Evolutionary conservation across 2,888 invertebrate genomes (phyloP).

Genomic region (Hydroisotoma schaefferi): DNA sequence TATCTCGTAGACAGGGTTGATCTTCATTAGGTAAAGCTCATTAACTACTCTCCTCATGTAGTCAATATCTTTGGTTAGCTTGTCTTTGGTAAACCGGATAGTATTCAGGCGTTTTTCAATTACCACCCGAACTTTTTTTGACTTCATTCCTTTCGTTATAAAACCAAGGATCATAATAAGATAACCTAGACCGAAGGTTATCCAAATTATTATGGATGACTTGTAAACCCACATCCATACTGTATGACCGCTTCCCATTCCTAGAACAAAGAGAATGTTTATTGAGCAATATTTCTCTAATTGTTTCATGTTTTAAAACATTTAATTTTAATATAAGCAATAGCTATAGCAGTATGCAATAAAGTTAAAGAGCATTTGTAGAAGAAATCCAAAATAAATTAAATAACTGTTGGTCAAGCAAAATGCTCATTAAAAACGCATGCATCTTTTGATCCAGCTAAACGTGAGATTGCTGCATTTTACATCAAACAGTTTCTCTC

Average conservation of each 20-base stretch:
- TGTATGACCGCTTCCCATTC: constrained; percentile 46
- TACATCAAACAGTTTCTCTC: no score
- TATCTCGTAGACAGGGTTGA: constrained; percentile 56
- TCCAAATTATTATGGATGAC: constrained; percentile 79
- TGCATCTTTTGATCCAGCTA: no score
- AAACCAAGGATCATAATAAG: constrained; percentile 85
- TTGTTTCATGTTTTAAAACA: neutral
- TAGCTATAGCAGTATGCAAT: neutral
- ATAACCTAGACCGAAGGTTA: constrained; percentile 86
- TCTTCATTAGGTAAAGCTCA: constrained; percentile 75
- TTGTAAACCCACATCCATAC: constrained; percentile 63
- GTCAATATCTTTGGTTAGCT: constrained; percentile 70
- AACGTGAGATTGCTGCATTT: no score
- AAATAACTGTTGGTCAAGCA: no score
- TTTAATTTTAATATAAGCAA: neutral
- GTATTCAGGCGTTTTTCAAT: constrained; percentile 42
- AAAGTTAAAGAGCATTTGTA: no score
- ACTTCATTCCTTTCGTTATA: constrained; percentile 67
- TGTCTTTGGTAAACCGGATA: constrained; percentile 41
- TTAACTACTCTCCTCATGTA: constrained; percentile 71
- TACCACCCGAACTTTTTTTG: constrained; percentile 45
- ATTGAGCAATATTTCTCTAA: neutral
- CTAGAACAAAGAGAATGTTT: constrained; percentile 21
- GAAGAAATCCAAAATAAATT: no score
- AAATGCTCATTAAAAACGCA: no score